These are phyloP conservation scores for Bettongia penicillata DNA, from an alignment of 2,113 vertebrate genomes.

Conservation along the genomic window DNA sequence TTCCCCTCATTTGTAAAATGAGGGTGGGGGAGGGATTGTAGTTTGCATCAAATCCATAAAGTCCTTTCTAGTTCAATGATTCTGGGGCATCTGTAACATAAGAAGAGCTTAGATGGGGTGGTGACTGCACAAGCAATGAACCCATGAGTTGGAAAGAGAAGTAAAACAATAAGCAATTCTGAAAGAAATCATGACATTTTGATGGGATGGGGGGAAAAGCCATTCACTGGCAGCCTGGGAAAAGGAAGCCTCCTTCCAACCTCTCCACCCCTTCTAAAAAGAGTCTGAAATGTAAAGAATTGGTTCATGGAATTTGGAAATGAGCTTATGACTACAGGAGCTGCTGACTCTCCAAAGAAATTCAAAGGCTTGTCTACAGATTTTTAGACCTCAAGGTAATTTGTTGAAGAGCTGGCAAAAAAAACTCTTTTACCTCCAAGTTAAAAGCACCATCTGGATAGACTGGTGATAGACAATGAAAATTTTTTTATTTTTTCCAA, in stretches of 20 bases:
- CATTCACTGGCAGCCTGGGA: not conserved
- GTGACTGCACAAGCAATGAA: not conserved
- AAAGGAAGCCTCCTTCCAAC: not conserved
- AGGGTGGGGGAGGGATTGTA: not conserved
- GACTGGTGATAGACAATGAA: not conserved
- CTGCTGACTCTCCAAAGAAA: conserved; percentile 73
- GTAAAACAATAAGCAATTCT: not conserved
- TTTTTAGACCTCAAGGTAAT: not conserved
- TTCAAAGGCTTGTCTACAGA: conserved; percentile 37
- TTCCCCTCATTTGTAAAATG: not conserved
- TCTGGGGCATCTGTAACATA: not conserved
- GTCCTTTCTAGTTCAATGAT: not conserved
- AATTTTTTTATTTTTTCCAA: conserved; percentile 36
- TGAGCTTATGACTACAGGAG: conserved; percentile 55
- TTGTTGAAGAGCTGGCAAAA: not conserved
- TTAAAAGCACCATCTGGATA: not conserved
- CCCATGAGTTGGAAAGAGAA: not conserved
- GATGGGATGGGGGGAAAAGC: conserved; percentile 22
- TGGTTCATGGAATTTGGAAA: conserved; percentile 65
- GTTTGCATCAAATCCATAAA: not conserved
- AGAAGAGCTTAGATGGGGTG: not conserved
- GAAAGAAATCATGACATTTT: conserved; percentile 12
- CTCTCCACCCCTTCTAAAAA: conserved; percentile 10
- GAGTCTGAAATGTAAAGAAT: conserved; percentile 51
- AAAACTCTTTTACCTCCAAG: not conserved